A percentile compares a stretch with the other conserved stretches of the same genome.
Evolutionary conservation across 2,113 vertebrate genomes (phyloP).

Genomic region (Eurypyga helias): DNA sequence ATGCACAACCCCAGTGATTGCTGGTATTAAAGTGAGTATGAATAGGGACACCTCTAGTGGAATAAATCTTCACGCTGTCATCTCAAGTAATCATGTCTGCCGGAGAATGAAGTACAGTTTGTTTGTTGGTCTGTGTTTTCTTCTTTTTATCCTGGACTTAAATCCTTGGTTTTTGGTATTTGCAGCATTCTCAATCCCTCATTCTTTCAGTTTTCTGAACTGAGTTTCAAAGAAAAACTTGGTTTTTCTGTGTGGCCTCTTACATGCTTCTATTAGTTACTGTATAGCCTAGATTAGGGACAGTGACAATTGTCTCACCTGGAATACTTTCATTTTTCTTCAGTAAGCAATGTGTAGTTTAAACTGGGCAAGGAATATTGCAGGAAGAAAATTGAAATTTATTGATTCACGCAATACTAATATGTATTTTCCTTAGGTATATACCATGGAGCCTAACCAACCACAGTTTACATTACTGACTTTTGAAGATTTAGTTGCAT

Average conservation of each 20-base stretch:
- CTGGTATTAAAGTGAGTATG: not conserved
- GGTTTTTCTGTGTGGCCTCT: rapidly evolving
- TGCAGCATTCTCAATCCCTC: not conserved
- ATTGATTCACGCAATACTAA: not conserved
- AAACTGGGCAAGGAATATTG: not conserved
- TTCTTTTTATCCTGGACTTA: not conserved
- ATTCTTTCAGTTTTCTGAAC: not conserved
- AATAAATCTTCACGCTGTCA: not conserved
- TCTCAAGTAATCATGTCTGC: not conserved
- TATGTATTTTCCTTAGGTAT: constrained; percentile 22
- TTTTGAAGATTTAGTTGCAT: constrained; percentile 87
- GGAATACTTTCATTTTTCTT: not conserved
- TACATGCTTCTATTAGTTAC: not conserved
- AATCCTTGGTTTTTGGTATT: not conserved
- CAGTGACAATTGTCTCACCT: not conserved
- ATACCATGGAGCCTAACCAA: constrained; percentile 54
- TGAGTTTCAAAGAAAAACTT: not conserved
- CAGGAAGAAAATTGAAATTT: not conserved
- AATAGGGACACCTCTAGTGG: not conserved
- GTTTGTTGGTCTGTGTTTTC: not conserved
- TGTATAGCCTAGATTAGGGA: not conserved
- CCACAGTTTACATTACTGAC: constrained; percentile 82
- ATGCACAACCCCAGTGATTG: not conserved
- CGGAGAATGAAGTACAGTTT: not conserved
- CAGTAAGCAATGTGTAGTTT: not conserved